Conservation (phyloP, 1,140 invertebrate genomes). For the Cryptotermes secundus region DNA sequence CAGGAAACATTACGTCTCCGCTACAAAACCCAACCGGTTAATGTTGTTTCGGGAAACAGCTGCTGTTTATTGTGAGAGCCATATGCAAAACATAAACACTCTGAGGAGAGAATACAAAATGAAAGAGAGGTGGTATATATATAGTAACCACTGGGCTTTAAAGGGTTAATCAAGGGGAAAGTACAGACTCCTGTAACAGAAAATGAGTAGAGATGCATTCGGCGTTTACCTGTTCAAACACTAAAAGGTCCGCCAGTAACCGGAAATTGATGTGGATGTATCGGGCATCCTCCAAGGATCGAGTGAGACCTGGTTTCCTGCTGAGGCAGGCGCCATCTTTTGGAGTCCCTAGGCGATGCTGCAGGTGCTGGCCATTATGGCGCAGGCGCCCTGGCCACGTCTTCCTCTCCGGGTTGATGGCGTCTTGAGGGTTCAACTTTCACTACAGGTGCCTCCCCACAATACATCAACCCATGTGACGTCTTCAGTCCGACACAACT, state of each 20-base stretch:
- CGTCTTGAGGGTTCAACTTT: constrained; percentile 9
- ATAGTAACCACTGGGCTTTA: too few relatives aligned
- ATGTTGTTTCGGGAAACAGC: too few relatives aligned
- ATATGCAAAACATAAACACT: too few relatives aligned
- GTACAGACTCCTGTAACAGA: too few relatives aligned
- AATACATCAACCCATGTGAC: not conserved
- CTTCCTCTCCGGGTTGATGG: constrained; percentile 5
- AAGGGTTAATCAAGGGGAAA: too few relatives aligned
- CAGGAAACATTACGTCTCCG: too few relatives aligned
- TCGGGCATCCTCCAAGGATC: constrained; percentile 59
- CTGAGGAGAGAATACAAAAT: too few relatives aligned
- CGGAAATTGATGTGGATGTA: constrained; percentile 63
- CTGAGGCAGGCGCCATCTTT: constrained; percentile 35
- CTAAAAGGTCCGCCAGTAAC: constrained; percentile 57
- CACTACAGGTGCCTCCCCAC: not conserved
- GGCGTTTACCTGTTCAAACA: constrained; percentile 60
- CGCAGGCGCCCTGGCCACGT: constrained; percentile 22
- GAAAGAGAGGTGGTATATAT: too few relatives aligned
- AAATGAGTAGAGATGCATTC: not conserved
- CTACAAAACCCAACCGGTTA: too few relatives aligned
- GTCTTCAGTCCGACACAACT: not conserved
- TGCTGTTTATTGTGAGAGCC: too few relatives aligned
- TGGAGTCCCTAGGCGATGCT: not conserved
- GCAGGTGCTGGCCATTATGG: constrained; percentile 36
- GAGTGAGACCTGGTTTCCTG: not conserved